These are phyloP conservation scores for Probosciger aterrimus DNA, from an alignment of 2,113 vertebrate species.

Conservation along the genomic window DNA sequence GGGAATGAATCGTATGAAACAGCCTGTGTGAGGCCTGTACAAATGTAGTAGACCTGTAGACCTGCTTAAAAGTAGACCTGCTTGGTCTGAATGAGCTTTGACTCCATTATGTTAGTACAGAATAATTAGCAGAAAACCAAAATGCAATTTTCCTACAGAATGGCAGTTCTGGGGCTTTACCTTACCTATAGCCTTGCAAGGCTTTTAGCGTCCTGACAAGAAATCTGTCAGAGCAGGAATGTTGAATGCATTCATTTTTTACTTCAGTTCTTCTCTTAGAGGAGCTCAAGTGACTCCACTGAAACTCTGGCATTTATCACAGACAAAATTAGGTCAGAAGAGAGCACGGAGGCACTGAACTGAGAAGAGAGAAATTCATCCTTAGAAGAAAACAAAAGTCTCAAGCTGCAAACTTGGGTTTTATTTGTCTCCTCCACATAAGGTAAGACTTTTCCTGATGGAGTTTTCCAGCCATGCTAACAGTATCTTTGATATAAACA, in stretches of 20 bases:
- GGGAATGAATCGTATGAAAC: neutral
- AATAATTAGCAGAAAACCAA: slow-evolving; percentile 48
- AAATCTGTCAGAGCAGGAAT: slow-evolving; percentile 56
- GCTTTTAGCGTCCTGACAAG: slow-evolving; percentile 63
- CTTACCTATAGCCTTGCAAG: slow-evolving; percentile 43
- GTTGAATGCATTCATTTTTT: slow-evolving; percentile 62
- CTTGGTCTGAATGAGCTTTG: slow-evolving; percentile 34
- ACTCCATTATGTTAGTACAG: slow-evolving; percentile 19
- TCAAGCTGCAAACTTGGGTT: slow-evolving; percentile 13
- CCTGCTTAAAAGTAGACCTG: neutral
- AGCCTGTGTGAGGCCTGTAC: neutral
- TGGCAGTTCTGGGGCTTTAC: slow-evolving; percentile 41
- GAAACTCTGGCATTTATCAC: slow-evolving; percentile 64
- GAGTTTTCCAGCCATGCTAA: neutral
- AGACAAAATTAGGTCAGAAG: slow-evolving; percentile 61
- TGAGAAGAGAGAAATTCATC: slow-evolving; percentile 46
- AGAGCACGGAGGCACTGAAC: slow-evolving; percentile 43
- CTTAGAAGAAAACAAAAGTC: slow-evolving; percentile 1
- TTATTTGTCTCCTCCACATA: neutral
- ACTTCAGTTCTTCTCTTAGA: slow-evolving; percentile 56
- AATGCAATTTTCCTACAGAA: slow-evolving; percentile 47
- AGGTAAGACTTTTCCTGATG: slow-evolving; percentile 45
- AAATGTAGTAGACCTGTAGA: neutral
- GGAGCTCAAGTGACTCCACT: slow-evolving; percentile 57
- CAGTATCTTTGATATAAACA: neutral